Conservation (phyloP, 2,797 vertebrate species). For the Manis pentadactyla region DNA sequence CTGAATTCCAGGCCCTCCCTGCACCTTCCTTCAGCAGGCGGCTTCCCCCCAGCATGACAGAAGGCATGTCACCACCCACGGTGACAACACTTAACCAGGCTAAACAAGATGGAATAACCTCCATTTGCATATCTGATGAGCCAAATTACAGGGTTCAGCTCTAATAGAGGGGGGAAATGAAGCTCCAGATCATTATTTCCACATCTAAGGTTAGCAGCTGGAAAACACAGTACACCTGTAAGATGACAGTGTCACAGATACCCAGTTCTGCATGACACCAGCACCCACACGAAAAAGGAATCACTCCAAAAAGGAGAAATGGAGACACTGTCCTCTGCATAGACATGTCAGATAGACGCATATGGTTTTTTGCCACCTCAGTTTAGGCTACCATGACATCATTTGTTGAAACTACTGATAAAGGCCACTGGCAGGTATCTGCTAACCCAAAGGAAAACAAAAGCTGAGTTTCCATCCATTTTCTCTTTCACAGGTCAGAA, state of each 20-base stretch:
- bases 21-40: background rate
- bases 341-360: background rate
- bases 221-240: slow-evolving; percentile 51
- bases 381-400: background rate
- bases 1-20: background rate
- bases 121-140: slow-evolving; percentile 78
- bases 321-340: background rate
- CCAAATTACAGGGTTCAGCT: slow-evolving; percentile 80
- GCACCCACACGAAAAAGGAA: background rate
- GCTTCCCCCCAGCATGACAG: slow-evolving; percentile 67
- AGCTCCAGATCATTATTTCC: slow-evolving; percentile 63
- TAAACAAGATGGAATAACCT: slow-evolving; percentile 78
- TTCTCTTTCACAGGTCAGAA: slow-evolving; percentile 12
- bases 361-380: too few relatives aligned
- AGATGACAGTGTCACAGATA: slow-evolving; percentile 68
- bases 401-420: slow-evolving; percentile 30
- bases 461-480: background rate
- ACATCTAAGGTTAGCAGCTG: slow-evolving; percentile 68
- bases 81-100: slow-evolving; percentile 67
- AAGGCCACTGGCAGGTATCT: background rate
- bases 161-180: slow-evolving; percentile 71
- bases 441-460: slow-evolving; percentile 1
- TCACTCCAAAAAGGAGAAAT: slow-evolving; percentile 10
- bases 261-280: slow-evolving; percentile 46
- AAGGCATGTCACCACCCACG: slow-evolving; percentile 73